Base-by-base conservation (phyloP, 2,888 invertebrate genomes). In the Drosophila paucipuncta region DNA sequence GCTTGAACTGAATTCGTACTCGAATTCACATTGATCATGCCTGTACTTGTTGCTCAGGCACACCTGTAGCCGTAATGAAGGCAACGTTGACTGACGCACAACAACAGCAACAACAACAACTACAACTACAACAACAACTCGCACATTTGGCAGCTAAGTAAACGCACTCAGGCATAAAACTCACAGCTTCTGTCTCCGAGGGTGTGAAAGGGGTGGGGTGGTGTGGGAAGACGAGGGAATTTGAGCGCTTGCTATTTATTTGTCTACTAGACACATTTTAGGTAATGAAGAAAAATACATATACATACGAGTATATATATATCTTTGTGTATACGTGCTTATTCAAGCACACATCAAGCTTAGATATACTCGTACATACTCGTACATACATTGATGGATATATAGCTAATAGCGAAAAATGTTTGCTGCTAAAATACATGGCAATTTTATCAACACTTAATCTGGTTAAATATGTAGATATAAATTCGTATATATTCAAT, bases 11-110 rank as follows among this genome's bases (percentile, higher is more conserved):
- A 75, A 82, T 83, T 83, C 73, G 77, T 74, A 82, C 83, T 80
- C 73, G 80, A 84, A 84, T 85, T 81, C 78, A 69, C 76, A 71
- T 76, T 80, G 82, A 84, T 82, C 84, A 75, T 86, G 80, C 87
- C 84, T 25, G 9, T 47, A 25, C 25, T 47, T 47, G 82, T 22
- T 43, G 82, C 64, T 71, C 57, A 68, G 83, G 71, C 83, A 84
- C 84, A 84, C 82, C 87, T 84, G 87, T 71, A 84, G 9, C 47
- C 9, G 25, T 25, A 47, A 77, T 73, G 82, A 74, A 80, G 71
- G 69, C 41, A 71, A 72, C 73, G 78, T 57, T 64, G 64, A 57
- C 50, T 62, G 71, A 73, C 73, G 68, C 68, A 61, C 60, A 59
- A 50, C 30, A 68, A n/a, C 68, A 41, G 18, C 54, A 22, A 50